Conservation (phyloP, 1,140 invertebrate genomes). For the Trichonephila inaurata region DNA sequence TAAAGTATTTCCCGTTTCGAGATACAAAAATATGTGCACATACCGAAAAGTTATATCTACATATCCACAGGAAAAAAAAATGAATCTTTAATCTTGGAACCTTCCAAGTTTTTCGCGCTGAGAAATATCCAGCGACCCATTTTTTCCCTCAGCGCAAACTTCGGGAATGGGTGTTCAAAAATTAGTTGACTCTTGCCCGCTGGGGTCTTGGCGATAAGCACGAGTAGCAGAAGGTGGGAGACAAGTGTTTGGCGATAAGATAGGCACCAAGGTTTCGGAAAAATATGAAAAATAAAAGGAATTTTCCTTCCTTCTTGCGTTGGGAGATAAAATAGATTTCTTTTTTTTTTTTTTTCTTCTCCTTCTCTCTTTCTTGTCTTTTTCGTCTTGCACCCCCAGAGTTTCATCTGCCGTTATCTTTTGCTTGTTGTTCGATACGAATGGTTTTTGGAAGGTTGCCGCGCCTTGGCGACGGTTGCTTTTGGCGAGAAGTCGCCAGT, state of each 20-base stretch:
- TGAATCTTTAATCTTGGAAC: background rate
- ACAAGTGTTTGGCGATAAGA: constrained; percentile 66
- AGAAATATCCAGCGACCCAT: background rate
- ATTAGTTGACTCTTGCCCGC: constrained; percentile 68
- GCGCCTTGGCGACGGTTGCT: background rate
- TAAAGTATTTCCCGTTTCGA: too few species aligned
- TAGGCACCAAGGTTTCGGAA: background rate
- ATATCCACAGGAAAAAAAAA: too few species aligned
- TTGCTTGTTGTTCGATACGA: constrained; percentile 62
- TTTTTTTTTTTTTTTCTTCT: background rate
- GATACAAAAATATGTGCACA: too few species aligned
- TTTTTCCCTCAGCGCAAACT: background rate
- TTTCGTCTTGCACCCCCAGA: constrained; percentile 7
- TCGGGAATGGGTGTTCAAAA: constrained; percentile 34
- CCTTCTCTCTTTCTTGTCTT: constrained; percentile 26
- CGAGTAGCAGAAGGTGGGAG: constrained; percentile 23
- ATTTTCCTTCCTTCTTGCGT: constrained; percentile 15
- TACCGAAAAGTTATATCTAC: too few species aligned
- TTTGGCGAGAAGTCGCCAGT: background rate
- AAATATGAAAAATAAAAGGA: constrained; percentile 59
- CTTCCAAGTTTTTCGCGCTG: background rate
- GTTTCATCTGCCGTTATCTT: constrained; percentile 69
- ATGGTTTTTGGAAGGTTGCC: constrained; percentile 17
- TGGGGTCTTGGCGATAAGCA: constrained; percentile 56
- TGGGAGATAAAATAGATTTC: background rate